These are phyloP conservation scores for Perca schrenkii DNA, from an alignment of 2,113 vertebrate species.

Conservation along the genomic window DNA sequence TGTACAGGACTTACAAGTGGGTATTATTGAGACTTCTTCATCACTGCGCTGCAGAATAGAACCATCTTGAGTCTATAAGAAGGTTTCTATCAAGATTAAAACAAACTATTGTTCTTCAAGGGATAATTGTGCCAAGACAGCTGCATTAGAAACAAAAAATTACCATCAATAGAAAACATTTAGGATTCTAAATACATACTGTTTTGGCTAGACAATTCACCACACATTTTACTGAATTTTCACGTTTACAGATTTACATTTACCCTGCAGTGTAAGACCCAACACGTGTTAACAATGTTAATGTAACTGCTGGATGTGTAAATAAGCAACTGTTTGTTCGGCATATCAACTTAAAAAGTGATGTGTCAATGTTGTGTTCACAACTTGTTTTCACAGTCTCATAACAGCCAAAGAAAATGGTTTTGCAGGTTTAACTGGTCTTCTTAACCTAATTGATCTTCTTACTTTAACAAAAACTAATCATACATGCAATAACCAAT, in stretches of 20 bases:
- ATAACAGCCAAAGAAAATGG: background rate
- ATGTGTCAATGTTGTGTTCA: background rate
- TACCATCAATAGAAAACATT: slow-evolving; percentile 58
- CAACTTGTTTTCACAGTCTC: background rate
- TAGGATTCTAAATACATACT: slow-evolving; percentile 43
- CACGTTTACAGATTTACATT: slow-evolving; percentile 37
- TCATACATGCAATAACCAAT: background rate
- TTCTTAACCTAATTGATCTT: background rate
- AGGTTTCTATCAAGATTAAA: slow-evolving; percentile 66
- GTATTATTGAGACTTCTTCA: slow-evolving; percentile 59
- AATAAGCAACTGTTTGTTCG: background rate
- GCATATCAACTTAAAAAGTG: background rate
- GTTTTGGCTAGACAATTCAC: slow-evolving; percentile 13
- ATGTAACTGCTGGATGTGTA: background rate
- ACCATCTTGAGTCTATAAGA: slow-evolving; percentile 54
- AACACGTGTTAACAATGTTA: background rate
- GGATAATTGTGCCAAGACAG: slow-evolving; percentile 57
- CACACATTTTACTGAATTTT: slow-evolving; percentile 16
- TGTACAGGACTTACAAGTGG: slow-evolving; percentile 47
- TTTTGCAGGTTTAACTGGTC: background rate
- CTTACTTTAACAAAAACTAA: background rate
- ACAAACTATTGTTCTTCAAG: slow-evolving; percentile 59
- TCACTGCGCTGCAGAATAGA: slow-evolving; percentile 47
- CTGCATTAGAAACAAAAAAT: slow-evolving; percentile 70
- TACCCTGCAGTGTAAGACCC: background rate